Evolutionary conservation across 2,113 vertebrate species (phyloP), one percentile per base, ranked within the genome.

Genomic region (Gymnocephalus cernua): DNA sequence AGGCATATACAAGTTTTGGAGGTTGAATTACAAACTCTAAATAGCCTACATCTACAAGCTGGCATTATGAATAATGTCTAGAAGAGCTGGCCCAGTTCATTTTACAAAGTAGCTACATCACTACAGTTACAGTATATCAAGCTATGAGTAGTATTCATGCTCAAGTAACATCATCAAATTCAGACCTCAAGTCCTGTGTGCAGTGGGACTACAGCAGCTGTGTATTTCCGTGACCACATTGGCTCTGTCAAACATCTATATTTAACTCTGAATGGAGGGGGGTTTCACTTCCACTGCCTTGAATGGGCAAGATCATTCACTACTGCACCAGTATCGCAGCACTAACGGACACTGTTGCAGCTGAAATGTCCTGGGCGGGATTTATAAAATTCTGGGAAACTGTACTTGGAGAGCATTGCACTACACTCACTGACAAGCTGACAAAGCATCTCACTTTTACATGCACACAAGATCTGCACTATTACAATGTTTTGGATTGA

Each of bases 201-300:
- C 72, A 58, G 51, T 79, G 65, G 4, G 41, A 77, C 21, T 59
- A 64, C 77, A 79, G 79, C 89, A 87, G 91, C 88, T 92, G 89
- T 82, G 72, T 57, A 50, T 81, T 86, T 84, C 65, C 76, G 47
- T 72, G 4, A n/a, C 45, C 64, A n/a, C 41, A 41, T 2, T 29
- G 29, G 41, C 84, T 76, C 74, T 47, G 58, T 83, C 38, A 41
- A 75, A 66, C 12, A 5, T 69, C 87, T 93, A 93, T 89, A 89
- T 90, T 90, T 95, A 93, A 79, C 91, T 56, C 3, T 63, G 51
- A 78, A 66, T 78, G 45, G 69, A 68, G 45, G 69, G 44, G 21
- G 76, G 48, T 69, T 74, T 38, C 65, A 64, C 63, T 62, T 57
- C 13, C 64, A 86, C 67, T 68, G 38, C 91, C 89, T 83, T 91